Conservation (phyloP, 1,140 invertebrate species). For the Apis cerana region DNA sequence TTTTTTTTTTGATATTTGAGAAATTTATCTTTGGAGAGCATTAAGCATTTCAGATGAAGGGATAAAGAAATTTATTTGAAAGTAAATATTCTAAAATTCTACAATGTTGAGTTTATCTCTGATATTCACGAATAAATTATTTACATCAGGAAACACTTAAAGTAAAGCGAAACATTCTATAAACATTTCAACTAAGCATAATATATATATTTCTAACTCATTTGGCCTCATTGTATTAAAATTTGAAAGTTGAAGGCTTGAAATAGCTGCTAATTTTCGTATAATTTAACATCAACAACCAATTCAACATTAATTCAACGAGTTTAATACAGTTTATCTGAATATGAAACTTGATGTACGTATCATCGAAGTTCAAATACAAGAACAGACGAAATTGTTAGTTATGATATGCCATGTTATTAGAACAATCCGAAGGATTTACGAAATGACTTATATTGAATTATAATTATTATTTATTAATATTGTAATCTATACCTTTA, state of each 20-base stretch:
- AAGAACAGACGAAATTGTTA: background rate
- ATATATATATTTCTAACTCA: background rate
- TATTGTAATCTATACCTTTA: too few species aligned
- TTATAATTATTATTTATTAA: background rate
- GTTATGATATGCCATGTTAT: background rate
- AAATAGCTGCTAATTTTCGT: background rate
- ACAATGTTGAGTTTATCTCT: background rate
- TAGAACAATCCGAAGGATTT: background rate
- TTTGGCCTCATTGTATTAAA: background rate
- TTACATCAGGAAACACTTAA: background rate
- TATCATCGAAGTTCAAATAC: background rate
- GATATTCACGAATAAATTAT: background rate
- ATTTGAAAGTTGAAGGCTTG: background rate
- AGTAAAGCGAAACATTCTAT: background rate
- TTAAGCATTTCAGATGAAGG: too few species aligned
- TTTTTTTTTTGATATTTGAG: too few species aligned
- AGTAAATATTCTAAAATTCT: too few species aligned
- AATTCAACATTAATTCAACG: slow-evolving; percentile 9
- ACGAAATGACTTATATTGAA: background rate
- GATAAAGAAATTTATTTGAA: too few species aligned
- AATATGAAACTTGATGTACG: background rate
- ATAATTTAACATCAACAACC: slow-evolving; percentile 9
- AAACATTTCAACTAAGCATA: background rate
- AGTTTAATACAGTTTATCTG: slow-evolving; percentile 5
- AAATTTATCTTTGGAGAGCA: too few species aligned